Conservation (phyloP, 2,888 invertebrate genomes). For the Luperina nickerlii region DNA sequence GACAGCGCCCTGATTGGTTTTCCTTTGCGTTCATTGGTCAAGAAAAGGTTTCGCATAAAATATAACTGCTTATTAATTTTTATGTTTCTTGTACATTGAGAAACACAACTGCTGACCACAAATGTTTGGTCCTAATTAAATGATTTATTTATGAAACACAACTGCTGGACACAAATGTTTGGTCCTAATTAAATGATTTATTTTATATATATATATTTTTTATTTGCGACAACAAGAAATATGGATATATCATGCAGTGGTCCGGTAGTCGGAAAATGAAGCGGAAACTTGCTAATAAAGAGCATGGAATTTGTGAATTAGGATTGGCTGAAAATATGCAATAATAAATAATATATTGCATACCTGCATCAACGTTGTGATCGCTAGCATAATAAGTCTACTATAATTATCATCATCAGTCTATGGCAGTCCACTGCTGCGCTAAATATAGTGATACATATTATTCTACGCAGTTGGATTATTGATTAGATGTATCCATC, state of each 20-base stretch:
- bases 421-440: too few relatives aligned
- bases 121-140: too few relatives aligned
- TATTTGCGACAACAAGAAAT: neutral
- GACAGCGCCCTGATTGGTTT: conserved; percentile 61
- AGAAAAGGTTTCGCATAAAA: neutral
- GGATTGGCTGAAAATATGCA: too few relatives aligned
- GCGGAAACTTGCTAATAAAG: neutral
- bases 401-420: neutral
- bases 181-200: too few relatives aligned
- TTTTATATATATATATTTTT: too few relatives aligned
- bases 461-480: too few relatives aligned
- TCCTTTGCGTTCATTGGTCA: conserved; percentile 25
- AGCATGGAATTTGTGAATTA: too few relatives aligned
- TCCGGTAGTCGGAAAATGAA: neutral
- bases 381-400: neutral
- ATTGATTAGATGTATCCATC: neutral
- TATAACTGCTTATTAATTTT: neutral
- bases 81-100: neutral
- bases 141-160: too few relatives aligned
- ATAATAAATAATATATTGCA: too few relatives aligned
- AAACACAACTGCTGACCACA: neutral
- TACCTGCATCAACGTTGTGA: neutral
- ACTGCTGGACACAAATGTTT: too few relatives aligned
- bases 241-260: neutral
- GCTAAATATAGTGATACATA: too few relatives aligned